phyloP scores from a whole-genome alignment of 2,797 vertebrate genomes.

The Gadopsis bispinosus region DNA sequence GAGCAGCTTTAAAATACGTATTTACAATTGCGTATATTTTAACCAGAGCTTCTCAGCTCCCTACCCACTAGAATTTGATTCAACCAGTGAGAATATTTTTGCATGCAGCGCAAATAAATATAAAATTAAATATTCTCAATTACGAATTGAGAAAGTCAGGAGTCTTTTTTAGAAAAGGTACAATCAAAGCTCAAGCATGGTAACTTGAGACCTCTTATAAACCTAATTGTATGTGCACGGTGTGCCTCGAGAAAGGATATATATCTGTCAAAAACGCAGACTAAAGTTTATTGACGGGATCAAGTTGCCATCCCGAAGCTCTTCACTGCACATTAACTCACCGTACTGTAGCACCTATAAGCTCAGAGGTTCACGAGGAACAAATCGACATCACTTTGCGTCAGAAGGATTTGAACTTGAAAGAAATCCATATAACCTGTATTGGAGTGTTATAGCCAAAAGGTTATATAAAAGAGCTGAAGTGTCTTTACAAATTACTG shows the following conservation, averaged over 20 bases:
- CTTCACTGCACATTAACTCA: constrained; percentile 12
- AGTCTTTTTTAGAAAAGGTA: neutral
- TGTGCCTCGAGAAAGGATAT: neutral
- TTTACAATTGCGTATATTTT: neutral
- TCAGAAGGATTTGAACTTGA: constrained; percentile 23
- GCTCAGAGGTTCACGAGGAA: constrained; percentile 11
- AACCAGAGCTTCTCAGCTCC: neutral
- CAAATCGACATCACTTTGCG: neutral
- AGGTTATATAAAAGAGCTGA: neutral
- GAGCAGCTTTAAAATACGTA: neutral
- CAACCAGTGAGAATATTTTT: neutral
- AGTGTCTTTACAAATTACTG: neutral
- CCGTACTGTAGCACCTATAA: neutral
- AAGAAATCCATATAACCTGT: constrained; percentile 13
- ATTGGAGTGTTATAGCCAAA: neutral
- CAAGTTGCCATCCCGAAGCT: constrained; percentile 4
- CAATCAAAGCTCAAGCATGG: neutral
- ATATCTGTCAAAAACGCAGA: constrained; percentile 18
- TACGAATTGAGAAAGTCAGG: neutral
- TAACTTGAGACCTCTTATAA: neutral
- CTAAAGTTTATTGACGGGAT: neutral
- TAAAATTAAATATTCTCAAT: no score
- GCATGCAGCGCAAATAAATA: neutral
- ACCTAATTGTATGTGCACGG: neutral
- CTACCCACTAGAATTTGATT: neutral